Evolutionary conservation across 2,797 vertebrate genomes (phyloP).

Genomic region (Helarctos malayanus): DNA sequence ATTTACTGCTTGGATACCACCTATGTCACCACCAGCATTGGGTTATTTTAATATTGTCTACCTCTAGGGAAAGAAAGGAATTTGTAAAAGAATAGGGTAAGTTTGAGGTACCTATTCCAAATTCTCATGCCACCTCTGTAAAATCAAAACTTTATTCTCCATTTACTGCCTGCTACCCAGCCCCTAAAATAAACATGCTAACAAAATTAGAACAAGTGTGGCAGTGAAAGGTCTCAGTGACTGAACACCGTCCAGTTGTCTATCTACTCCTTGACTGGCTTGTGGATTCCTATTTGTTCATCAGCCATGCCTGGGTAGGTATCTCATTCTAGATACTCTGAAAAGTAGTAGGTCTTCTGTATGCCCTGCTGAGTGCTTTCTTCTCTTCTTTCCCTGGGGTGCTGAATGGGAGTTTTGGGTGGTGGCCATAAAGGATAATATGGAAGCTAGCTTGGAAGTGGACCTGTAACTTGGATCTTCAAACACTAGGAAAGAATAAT

Average conservation of each 20-base stretch:
- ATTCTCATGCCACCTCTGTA: neutral
- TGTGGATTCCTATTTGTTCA: neutral
- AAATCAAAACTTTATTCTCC: neutral
- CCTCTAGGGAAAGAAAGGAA: neutral
- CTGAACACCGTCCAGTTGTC: neutral
- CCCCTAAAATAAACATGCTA: neutral
- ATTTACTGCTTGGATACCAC: neutral
- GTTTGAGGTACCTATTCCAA: neutral
- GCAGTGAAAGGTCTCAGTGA: neutral
- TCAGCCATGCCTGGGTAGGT: neutral
- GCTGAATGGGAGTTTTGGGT: neutral
- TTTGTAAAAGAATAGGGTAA: constrained; percentile 46
- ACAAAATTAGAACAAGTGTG: neutral
- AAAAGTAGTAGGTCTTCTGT: neutral
- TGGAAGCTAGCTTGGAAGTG: neutral
- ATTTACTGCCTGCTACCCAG: neutral
- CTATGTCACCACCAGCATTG: neutral
- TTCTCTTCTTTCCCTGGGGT: neutral
- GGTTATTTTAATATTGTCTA: constrained; percentile 9
- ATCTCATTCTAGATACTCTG: neutral
- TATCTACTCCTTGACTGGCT: neutral
- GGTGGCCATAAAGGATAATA: neutral
- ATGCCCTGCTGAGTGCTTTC: neutral
- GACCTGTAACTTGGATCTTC: neutral
- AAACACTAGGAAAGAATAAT: neutral